A percentile compares a stretch with the other conserved stretches of the same genome.
Conservation (phyloP, 2,888 invertebrate genomes). For the Pyralis farinalis region DNA sequence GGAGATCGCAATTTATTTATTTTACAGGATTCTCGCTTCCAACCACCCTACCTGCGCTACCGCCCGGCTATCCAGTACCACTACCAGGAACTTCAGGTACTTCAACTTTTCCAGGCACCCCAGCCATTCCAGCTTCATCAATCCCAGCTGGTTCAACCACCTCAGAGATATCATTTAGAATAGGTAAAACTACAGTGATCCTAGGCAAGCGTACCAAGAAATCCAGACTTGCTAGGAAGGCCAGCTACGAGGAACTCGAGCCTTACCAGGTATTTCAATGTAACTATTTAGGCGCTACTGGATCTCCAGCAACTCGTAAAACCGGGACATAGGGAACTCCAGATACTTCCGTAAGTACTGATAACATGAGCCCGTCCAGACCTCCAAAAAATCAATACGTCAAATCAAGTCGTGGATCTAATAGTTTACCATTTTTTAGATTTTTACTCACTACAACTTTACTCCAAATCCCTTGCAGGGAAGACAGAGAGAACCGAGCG, state of each 20-base stretch:
- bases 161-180: not conserved
- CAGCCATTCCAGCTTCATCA: constrained; percentile 12
- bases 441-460: too few species aligned
- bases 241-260: not conserved
- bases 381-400: too few species aligned
- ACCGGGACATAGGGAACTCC: too few species aligned
- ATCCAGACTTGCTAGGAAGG: too few species aligned
- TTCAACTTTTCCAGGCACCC: not conserved
- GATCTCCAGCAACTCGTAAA: not conserved
- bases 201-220: not conserved
- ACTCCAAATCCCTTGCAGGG: too few species aligned
- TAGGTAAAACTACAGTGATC: not conserved
- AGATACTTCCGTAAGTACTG: too few species aligned
- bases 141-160: constrained; percentile 17
- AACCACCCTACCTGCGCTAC: constrained; percentile 5
- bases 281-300: constrained; percentile 1
- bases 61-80: constrained; percentile 5
- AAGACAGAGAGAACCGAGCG: too few species aligned
- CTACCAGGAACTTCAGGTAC: constrained; percentile 2
- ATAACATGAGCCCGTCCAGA: too few species aligned
- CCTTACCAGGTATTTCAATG: constrained; percentile 2
- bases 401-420: too few species aligned
- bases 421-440: too few species aligned
- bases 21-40: too few species aligned
- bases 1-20: too few species aligned